A percentile compares a stretch with the other conserved stretches of the same genome.
Evolutionary conservation across 2,888 invertebrate genomes (phyloP).

Genomic region (Amphipyra tragopoginis): DNA sequence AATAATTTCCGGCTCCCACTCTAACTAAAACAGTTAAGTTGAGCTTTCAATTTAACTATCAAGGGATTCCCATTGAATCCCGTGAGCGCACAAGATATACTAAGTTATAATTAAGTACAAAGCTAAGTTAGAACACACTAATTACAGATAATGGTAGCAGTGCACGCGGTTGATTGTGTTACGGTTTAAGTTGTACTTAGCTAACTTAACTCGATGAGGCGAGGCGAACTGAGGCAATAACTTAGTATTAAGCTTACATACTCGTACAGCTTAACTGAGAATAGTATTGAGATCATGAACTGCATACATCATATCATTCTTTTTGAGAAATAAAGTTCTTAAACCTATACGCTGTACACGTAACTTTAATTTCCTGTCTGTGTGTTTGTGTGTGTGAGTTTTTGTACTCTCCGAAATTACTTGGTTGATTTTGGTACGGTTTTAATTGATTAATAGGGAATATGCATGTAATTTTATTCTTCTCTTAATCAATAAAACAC

Average conservation of each 20-base stretch:
- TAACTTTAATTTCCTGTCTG: background rate
- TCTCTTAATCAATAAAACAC: no score
- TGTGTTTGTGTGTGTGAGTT: constrained; percentile 1
- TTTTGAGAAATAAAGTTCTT: no score
- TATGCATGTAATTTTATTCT: no score
- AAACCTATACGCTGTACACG: background rate
- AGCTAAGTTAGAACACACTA: constrained; percentile 53
- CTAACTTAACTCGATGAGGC: constrained; percentile 47
- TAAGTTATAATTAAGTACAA: constrained; percentile 56
- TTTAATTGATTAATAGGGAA: no score
- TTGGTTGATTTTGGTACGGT: background rate
- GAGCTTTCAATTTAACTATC: constrained; percentile 35
- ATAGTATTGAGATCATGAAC: constrained; percentile 15
- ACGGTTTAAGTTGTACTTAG: constrained; percentile 56
- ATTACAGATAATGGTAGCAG: constrained; percentile 54
- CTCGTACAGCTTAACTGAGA: constrained; percentile 21
- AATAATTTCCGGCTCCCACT: constrained; percentile 1
- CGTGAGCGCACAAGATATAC: constrained; percentile 24
- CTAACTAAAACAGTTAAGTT: no score
- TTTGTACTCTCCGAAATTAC: constrained; percentile 1
- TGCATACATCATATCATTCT: no score
- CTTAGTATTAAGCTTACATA: constrained; percentile 47
- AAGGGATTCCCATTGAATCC: constrained; percentile 13
- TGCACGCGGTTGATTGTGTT: constrained; percentile 54
- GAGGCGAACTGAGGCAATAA: constrained; percentile 37